These are phyloP conservation scores for Capreolus pygargus DNA, from an alignment of 2,113 vertebrate genomes.

Conservation along the genomic window DNA sequence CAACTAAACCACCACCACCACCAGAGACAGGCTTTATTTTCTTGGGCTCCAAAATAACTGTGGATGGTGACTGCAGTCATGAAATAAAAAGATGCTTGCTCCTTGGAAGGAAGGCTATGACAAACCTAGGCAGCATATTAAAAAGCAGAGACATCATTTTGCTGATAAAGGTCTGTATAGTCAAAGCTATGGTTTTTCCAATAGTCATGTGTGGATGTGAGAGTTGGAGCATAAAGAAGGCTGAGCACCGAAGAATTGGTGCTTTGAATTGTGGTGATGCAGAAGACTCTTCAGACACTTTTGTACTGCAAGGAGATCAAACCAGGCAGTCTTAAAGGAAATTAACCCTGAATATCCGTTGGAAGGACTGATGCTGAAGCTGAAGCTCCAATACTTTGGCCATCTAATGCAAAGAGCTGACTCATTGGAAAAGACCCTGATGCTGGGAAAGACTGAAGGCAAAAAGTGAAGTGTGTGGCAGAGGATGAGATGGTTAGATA, in stretches of 20 bases:
- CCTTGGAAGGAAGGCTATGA: background rate
- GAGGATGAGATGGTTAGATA: background rate
- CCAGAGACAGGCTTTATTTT: background rate
- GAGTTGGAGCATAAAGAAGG: background rate
- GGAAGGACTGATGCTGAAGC: background rate
- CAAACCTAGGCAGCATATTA: background rate
- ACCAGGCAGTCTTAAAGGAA: background rate
- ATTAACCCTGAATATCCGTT: background rate
- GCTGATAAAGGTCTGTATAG: background rate
- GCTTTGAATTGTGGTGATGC: background rate
- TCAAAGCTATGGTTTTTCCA: background rate
- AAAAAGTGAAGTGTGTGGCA: background rate
- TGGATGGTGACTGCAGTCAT: background rate
- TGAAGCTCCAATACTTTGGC: background rate
- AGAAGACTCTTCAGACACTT: background rate
- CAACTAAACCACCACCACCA: background rate
- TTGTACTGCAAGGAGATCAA: background rate
- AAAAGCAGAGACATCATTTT: background rate
- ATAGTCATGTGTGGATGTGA: background rate
- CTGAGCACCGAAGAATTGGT: fast-evolving
- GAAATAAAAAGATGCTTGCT: background rate
- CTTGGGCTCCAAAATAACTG: background rate
- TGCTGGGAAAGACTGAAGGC: background rate
- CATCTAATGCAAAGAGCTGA: background rate
- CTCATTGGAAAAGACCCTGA: background rate